These are phyloP conservation scores for Dryoscopus gambensis DNA, from an alignment of 2,113 vertebrate species.

Conservation along the genomic window DNA sequence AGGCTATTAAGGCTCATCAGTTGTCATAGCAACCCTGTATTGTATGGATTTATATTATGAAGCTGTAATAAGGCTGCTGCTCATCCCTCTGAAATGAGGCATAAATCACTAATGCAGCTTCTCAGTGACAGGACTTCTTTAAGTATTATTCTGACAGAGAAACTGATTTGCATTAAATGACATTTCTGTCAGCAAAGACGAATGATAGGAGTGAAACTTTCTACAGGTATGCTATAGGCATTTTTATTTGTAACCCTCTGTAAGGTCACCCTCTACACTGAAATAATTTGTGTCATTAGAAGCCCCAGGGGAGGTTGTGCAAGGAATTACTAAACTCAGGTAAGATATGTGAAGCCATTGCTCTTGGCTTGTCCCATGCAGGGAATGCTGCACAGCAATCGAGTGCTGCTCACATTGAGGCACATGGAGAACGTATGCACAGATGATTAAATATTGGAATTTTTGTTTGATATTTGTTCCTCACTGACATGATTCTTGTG, in stretches of 20 bases:
- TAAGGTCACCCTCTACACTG: not conserved
- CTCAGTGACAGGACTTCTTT: not conserved
- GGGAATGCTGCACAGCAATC: accelerated
- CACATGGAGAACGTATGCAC: not conserved
- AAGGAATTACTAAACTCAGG: not conserved
- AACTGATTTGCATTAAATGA: conserved; percentile 1
- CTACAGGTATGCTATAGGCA: not conserved
- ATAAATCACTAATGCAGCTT: conserved; percentile 4
- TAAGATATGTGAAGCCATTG: not conserved
- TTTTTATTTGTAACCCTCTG: not conserved
- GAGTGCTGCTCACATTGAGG: not conserved
- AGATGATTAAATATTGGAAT: not conserved
- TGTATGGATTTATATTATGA: not conserved
- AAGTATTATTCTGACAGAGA: not conserved
- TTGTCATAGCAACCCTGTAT: not conserved
- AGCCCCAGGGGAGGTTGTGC: not conserved
- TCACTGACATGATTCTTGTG: not conserved
- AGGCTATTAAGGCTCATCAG: not conserved
- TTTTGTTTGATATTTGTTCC: not conserved
- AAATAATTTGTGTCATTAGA: not conserved
- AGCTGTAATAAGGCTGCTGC: not conserved
- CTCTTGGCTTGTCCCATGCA: not conserved
- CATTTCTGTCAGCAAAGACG: not conserved
- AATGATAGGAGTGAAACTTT: not conserved
- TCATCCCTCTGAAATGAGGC: not conserved